Percentiles rank a stretch among this genome's conserved stretches.
Evolutionary conservation across 1,140 invertebrate species (phyloP).

Genomic region (Pseudomyrmex cubaensis): DNA sequence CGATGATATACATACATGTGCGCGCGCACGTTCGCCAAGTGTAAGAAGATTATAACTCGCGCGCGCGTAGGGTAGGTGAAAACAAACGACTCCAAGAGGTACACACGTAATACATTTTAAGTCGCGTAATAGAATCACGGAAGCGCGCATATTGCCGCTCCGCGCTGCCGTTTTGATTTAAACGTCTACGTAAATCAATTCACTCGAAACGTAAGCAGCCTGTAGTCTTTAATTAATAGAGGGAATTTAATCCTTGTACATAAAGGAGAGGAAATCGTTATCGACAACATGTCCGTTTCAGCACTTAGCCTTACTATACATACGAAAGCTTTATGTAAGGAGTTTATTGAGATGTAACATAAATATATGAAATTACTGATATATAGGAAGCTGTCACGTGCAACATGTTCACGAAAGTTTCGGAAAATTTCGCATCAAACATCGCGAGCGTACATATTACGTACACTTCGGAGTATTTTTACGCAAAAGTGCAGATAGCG

Average conservation of each 20-base stretch:
- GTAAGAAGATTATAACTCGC: conserved; percentile 64
- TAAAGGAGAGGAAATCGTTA: neutral
- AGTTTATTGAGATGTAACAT: conserved; percentile 23
- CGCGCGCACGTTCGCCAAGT: conserved; percentile 45
- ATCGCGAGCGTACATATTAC: neutral
- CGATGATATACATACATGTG: conserved; percentile 25
- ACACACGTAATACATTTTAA: conserved; percentile 61
- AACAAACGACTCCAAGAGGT: conserved; percentile 56
- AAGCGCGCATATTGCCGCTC: conserved; percentile 42
- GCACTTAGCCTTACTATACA: neutral
- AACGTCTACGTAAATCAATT: conserved; percentile 38
- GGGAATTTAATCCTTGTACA: neutral
- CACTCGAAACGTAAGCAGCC: conserved; percentile 28
- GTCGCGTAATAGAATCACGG: conserved; percentile 55
- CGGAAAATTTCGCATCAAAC: neutral
- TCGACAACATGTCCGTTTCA: neutral
- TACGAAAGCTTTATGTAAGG: neutral
- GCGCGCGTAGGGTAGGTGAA: conserved; percentile 4
- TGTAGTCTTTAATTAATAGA: conserved; percentile 35
- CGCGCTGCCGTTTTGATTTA: conserved; percentile 49
- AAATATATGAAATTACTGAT: neutral
- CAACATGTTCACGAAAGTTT: neutral
- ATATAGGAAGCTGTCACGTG: neutral
- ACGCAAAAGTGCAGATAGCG: neutral
- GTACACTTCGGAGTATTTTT: neutral